Conservation (phyloP, 2,797 vertebrate genomes). For the Amazona finschi region DNA sequence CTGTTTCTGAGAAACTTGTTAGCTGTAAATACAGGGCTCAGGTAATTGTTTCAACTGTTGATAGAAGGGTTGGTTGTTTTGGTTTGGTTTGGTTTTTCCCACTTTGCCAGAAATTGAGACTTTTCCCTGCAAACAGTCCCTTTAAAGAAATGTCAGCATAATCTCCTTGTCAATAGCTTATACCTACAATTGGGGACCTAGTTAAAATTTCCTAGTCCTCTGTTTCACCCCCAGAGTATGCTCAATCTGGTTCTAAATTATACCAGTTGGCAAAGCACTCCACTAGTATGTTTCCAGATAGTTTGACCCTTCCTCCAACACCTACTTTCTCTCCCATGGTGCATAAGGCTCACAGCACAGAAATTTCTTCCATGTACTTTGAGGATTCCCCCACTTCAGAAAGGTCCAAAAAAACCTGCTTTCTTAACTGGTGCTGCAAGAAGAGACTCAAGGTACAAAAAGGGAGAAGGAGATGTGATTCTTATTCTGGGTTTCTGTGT, state of each 20-base stretch:
- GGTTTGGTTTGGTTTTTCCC: not conserved
- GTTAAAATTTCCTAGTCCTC: not conserved
- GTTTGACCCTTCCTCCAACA: not conserved
- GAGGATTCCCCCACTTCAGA: not conserved
- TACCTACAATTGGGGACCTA: not conserved
- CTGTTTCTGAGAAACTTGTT: not conserved
- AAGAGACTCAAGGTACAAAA: not conserved
- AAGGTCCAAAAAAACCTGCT: not conserved
- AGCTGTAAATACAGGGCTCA: not conserved
- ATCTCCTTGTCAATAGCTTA: not conserved
- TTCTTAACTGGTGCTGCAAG: not conserved
- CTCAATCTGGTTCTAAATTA: not conserved
- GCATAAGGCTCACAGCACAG: not conserved
- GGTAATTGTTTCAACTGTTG: not conserved
- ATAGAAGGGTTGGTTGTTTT: accelerated
- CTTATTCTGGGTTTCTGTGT: not conserved
- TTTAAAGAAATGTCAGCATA: not conserved
- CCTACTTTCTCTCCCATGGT: not conserved
- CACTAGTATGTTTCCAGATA: not conserved
- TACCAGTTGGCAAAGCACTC: not conserved
- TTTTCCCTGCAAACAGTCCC: not conserved
- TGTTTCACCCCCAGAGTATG: not conserved
- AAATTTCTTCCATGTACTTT: not conserved
- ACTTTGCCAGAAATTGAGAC: not conserved
- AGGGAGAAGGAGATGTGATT: not conserved